phyloP scores from a whole-genome alignment of 2,113 vertebrate species.

The Odontesthes bonariensis region DNA sequence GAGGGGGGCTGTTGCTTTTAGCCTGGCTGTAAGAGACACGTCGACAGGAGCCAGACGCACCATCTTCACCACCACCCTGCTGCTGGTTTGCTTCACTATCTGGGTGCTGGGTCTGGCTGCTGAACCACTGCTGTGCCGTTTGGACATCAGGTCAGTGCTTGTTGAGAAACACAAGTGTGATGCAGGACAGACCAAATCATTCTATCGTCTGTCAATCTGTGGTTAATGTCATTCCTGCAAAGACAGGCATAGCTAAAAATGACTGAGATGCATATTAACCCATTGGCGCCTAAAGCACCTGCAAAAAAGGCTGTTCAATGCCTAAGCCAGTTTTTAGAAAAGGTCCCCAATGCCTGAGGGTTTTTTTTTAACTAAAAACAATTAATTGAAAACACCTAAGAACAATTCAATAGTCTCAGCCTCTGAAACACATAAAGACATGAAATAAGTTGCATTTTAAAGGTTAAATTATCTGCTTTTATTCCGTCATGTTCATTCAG shows the following conservation, averaged over 20 bases:
- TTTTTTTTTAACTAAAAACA: too few relatives aligned
- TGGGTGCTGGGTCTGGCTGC: conserved; percentile 87
- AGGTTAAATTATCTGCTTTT: too few relatives aligned
- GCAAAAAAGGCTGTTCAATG: too few relatives aligned
- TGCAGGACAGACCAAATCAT: conserved; percentile 5
- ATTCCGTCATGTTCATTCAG: too few relatives aligned
- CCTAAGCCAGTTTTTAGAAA: too few relatives aligned
- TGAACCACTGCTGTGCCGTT: conserved; percentile 82
- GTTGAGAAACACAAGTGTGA: not conserved
- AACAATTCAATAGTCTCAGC: too few relatives aligned
- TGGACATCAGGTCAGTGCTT: conserved; percentile 87
- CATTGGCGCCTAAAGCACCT: too few relatives aligned
- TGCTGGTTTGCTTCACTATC: conserved; percentile 86
- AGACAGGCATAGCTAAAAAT: conserved; percentile 15
- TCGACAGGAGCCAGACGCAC: conserved; percentile 79
- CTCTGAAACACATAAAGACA: too few relatives aligned
- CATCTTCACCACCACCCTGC: conserved; percentile 87
- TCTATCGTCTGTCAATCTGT: not conserved
- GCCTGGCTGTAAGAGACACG: conserved; percentile 83
- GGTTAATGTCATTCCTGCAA: not conserved
- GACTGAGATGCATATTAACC: conserved; percentile 4
- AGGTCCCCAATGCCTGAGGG: too few relatives aligned
- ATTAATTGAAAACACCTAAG: too few relatives aligned
- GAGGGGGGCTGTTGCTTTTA: conserved; percentile 87
- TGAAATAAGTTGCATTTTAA: too few relatives aligned